Percentiles rank a stretch among this genome's conserved stretches.
Conservation (phyloP, 37 sponge, comb jelly and placozoan species). For the Eunapius fragilis region DNA sequence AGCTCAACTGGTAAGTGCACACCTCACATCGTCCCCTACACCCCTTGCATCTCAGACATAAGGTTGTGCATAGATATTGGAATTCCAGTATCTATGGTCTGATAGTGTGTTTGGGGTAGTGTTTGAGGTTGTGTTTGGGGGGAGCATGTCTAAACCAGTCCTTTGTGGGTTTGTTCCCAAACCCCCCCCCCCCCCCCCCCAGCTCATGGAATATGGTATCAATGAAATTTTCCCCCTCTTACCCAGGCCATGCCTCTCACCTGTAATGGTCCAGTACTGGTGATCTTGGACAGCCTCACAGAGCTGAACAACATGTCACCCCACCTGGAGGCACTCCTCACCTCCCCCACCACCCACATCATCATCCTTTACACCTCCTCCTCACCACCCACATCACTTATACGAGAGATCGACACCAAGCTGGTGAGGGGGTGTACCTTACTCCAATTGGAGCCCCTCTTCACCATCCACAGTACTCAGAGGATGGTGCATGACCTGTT, state of each 20-base stretch:
- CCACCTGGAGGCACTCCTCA: constrained; percentile 15
- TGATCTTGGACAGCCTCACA: constrained; percentile 33
- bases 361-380: constrained; percentile 3
- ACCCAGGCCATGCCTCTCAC: neutral
- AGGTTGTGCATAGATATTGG: neutral
- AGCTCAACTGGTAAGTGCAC: neutral
- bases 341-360: constrained; percentile 33
- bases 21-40: neutral
- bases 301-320: neutral
- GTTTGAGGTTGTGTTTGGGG: no score
- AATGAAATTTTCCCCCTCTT: neutral
- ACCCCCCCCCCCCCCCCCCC: no score
- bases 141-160: no score
- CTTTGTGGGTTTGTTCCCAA: no score
- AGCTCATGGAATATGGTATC: neutral
- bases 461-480: constrained; percentile 41
- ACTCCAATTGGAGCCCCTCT: constrained; percentile 29
- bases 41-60: neutral
- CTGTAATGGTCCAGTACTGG: neutral
- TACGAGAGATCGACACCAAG: constrained; percentile 4
- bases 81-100: no score
- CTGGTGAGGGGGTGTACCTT: constrained; percentile 26
- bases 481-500: constrained; percentile 46
- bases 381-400: constrained; percentile 18
- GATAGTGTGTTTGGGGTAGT: no score